phyloP scores from a whole-genome alignment of 2,797 vertebrate genomes.

The Enteromius treurensis region DNA sequence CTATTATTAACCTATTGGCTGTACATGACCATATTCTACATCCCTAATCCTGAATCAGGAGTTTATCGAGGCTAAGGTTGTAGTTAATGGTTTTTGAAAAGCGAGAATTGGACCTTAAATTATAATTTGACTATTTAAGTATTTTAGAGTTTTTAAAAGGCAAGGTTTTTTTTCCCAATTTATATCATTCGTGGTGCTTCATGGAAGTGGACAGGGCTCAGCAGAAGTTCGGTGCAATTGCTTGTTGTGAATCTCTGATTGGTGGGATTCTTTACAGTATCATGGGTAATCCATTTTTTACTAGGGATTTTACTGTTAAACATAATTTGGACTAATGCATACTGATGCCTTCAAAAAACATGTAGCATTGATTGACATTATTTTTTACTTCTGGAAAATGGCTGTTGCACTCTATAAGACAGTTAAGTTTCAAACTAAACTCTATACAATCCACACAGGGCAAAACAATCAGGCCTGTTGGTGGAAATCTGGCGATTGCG shows the following conservation, averaged over 20 bases:
- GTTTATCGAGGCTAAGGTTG: neutral
- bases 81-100: neutral
- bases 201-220: neutral
- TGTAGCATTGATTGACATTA: neutral
- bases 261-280: neutral
- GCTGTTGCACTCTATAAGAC: neutral
- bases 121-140: neutral
- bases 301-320: neutral
- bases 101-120: neutral
- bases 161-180: neutral
- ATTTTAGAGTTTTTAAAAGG: neutral
- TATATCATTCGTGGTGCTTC: neutral
- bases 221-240: neutral
- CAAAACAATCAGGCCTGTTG: constrained; percentile 16
- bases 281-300: neutral
- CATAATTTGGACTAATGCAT: neutral
- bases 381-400: neutral
- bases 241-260: neutral
- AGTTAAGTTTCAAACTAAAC: neutral
- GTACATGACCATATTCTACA: neutral
- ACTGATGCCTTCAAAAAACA: neutral
- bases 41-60: too few species aligned
- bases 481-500: neutral
- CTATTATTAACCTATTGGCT: neutral
- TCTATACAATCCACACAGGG: neutral